Evolutionary conservation across 2,888 invertebrate genomes (phyloP).

Genomic region (Nowickia ferox): DNA sequence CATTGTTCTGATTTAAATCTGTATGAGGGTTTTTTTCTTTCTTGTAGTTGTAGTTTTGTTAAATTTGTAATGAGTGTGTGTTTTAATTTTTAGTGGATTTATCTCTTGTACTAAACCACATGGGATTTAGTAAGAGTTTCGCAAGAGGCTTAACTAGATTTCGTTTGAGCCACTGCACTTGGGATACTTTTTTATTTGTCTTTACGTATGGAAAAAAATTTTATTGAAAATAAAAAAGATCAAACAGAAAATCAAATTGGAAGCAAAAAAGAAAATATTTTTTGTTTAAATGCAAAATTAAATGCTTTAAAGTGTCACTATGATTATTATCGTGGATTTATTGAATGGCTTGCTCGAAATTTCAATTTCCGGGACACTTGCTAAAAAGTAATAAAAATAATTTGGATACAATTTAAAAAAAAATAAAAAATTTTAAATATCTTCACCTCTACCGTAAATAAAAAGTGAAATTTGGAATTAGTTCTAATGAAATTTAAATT

Average conservation of each 20-base stretch:
- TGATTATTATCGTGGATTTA: background rate
- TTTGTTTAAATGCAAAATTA: too few relatives aligned
- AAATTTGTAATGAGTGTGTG: conserved; percentile 7
- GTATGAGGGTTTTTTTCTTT: conserved; percentile 9
- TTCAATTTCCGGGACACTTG: too few relatives aligned
- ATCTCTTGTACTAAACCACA: conserved; percentile 11
- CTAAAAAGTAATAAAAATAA: too few relatives aligned
- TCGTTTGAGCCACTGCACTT: conserved; percentile 39
- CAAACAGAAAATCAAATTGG: background rate
- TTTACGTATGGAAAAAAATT: too few relatives aligned
- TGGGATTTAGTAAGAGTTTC: conserved; percentile 27
- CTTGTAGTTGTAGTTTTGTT: conserved; percentile 19
- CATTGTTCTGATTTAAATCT: conserved; percentile 56
- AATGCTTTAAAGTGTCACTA: background rate
- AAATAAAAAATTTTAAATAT: too few relatives aligned
- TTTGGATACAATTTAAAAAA: too few relatives aligned
- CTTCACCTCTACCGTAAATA: too few relatives aligned
- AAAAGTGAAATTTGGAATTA: too few relatives aligned
- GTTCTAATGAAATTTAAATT: too few relatives aligned
- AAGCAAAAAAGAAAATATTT: background rate
- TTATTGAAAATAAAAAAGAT: background rate
- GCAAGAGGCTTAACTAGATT: conserved; percentile 34
- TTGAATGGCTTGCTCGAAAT: too few relatives aligned
- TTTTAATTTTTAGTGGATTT: conserved; percentile 27
- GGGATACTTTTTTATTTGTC: background rate